Conservation (phyloP, 2,888 invertebrate genomes). For the Torymus tubicola region DNA sequence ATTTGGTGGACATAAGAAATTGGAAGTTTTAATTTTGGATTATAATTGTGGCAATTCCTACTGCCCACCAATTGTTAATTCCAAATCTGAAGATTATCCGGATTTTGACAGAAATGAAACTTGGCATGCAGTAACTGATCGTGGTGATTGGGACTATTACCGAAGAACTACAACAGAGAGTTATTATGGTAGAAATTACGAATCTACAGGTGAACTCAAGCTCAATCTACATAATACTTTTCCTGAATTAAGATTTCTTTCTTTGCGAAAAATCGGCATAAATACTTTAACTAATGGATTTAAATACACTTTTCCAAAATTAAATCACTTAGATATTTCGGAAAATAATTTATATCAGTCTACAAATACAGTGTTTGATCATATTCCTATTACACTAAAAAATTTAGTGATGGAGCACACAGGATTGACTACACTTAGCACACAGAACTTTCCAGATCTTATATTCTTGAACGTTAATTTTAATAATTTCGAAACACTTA, state of each 20-base stretch:
- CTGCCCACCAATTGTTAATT: too few species aligned
- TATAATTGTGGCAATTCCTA: conserved; percentile 10
- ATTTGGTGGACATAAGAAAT: conserved; percentile 6
- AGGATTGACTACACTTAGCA: neutral
- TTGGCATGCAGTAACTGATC: too few species aligned
- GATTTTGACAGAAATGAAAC: too few species aligned
- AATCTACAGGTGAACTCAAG: too few species aligned
- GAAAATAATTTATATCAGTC: conserved; percentile 29
- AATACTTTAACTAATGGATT: conserved; percentile 6
- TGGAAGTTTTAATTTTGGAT: conserved; percentile 48
- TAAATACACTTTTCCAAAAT: conserved; percentile 34
- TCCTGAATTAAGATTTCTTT: conserved; percentile 47
- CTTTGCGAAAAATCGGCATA: conserved; percentile 30
- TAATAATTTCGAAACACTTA: conserved; percentile 23
- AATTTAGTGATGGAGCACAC: conserved; percentile 29
- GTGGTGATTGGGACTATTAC: too few species aligned
- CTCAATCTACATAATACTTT: neutral
- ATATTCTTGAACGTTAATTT: conserved; percentile 23
- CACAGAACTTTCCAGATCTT: neutral
- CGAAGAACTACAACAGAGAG: too few species aligned
- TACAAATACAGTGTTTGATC: neutral
- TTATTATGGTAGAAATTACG: too few species aligned
- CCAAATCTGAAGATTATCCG: too few species aligned
- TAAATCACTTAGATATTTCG: conserved; percentile 44
- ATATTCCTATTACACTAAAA: conserved; percentile 31